Evolutionary conservation across 1,140 invertebrate genomes (phyloP).

Genomic region (Drosophila paulistorum): DNA sequence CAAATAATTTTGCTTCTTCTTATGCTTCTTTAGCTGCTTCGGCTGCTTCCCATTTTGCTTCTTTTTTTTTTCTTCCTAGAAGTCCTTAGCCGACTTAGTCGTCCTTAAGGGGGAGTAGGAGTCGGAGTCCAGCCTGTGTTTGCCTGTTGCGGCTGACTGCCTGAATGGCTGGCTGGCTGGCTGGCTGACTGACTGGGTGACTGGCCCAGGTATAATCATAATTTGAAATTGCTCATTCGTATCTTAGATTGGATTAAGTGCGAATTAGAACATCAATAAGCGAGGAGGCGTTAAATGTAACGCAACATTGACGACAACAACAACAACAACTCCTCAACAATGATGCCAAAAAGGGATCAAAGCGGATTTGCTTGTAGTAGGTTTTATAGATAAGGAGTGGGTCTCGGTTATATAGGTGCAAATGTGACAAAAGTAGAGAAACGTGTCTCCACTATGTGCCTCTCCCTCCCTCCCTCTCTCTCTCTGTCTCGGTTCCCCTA

Average conservation of each 20-base stretch:
- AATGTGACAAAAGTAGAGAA: conserved; percentile 66
- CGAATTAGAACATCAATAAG: conserved; percentile 81
- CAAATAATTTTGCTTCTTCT: conserved; percentile 77
- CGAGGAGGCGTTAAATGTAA: conserved; percentile 55
- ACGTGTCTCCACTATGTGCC: too few species aligned
- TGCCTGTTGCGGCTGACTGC: conserved; percentile 66
- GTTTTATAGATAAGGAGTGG: background rate
- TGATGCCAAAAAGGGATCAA: conserved; percentile 64
- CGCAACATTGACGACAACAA: conserved; percentile 73
- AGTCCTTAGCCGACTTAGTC: conserved; percentile 31
- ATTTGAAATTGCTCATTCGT: conserved; percentile 81
- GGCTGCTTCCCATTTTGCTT: conserved; percentile 28
- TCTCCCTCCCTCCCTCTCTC: background rate
- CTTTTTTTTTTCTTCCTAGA: conserved; percentile 50
- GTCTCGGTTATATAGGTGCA: conserved; percentile 54
- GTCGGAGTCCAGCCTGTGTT: conserved; percentile 8
- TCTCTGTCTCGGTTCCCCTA: background rate
- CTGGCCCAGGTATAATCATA: conserved; percentile 78
- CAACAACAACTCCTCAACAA: conserved; percentile 11
- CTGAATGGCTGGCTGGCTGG: conserved; percentile 33
- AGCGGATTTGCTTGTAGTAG: conserved; percentile 57
- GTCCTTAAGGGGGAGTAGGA: background rate
- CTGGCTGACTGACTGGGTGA: conserved; percentile 37
- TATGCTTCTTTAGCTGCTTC: conserved; percentile 38
- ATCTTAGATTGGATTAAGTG: conserved; percentile 81